Base-by-base conservation (phyloP, 2,113 vertebrate species). In the Leucosticte australis region DNA sequence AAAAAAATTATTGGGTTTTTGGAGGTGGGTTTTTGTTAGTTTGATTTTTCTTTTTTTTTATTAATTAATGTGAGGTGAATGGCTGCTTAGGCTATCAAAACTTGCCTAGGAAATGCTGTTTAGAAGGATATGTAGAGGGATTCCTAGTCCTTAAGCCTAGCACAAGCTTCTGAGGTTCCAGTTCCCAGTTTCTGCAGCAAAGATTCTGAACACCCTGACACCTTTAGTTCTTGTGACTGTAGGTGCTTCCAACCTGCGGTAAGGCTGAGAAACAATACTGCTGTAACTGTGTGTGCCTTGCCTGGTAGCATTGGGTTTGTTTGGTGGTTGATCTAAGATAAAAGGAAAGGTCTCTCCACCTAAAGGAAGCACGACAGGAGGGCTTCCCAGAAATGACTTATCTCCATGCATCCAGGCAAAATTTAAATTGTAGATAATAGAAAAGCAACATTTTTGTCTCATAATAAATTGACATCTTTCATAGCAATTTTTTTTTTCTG, bases 311-410 rank as follows among this genome's bases (percentile, higher is more conserved):
- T 1, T 42, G 19, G 44, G 13, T 35, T 42, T 49, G 21, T 24
- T 2, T 6, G n/a, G 21, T 59, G 31, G 8, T 27, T 59, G 14
- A 35, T 49, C 49, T 46, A 33, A 44, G 18, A 23, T 11, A 8
- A 73, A 50, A 37, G 11, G 9, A 23, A 57, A 49, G 24, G 10
- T 44, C 33, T 59, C 28, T 59, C n/a, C 21, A 24, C 8, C 7
- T 17, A 9, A 70, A 83, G 15, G 21, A 60, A 71, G 14, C 4
- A 22, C 0, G 1, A 6, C 4, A 33, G 10, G 4, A 79, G 7
- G 17, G 16, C 17, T 69, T 9, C 18, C 12, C 7, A 3, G 21
- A n/a, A 59, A 27, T 50, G 0, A 20, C 13, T 33, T 42, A 22
- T 64, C 22, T 16, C 13, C 10, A 27, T 10, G 13, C 4, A 47